phyloP scores from a whole-genome alignment of 2,113 vertebrate species.

The Apteryx mantelli region DNA sequence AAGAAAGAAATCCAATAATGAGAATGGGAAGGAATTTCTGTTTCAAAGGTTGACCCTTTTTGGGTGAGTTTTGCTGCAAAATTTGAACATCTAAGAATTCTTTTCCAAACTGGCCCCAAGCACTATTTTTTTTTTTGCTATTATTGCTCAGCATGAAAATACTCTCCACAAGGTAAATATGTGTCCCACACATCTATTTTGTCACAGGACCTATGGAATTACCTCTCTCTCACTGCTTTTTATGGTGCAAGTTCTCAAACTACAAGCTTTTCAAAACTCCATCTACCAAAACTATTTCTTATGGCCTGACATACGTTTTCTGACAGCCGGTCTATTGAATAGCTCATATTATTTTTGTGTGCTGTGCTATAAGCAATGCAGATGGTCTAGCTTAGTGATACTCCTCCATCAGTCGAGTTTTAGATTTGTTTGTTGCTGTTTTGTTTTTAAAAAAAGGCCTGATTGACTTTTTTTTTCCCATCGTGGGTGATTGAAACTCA shows the following conservation, averaged over 20 bases:
- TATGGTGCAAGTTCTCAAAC: not conserved
- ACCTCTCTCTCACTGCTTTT: not conserved
- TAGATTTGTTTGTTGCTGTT: conserved; percentile 18
- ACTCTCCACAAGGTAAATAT: not conserved
- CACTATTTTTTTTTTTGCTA: not conserved
- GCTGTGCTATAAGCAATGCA: conserved; percentile 60
- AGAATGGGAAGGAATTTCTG: not conserved
- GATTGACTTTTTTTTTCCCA: conserved; percentile 26
- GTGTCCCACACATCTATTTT: not conserved
- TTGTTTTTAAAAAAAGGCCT: conserved; percentile 1
- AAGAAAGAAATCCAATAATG: not conserved
- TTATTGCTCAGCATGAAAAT: not conserved
- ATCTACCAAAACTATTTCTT: conserved; percentile 20
- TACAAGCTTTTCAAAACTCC: not conserved
- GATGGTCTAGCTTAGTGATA: conserved; percentile 48
- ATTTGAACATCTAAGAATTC: not conserved
- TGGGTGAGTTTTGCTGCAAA: not conserved
- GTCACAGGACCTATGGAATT: not conserved
- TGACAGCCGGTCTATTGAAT: conserved; percentile 54
- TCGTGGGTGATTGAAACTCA: conserved; percentile 52
- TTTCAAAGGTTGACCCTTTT: not conserved
- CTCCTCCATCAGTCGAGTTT: conserved; percentile 53
- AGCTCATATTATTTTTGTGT: conserved; percentile 46
- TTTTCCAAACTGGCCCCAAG: not conserved
- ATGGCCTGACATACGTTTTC: conserved; percentile 14